Conservation (phyloP, 2,888 invertebrate species). For the Epinotia demarniana region DNA sequence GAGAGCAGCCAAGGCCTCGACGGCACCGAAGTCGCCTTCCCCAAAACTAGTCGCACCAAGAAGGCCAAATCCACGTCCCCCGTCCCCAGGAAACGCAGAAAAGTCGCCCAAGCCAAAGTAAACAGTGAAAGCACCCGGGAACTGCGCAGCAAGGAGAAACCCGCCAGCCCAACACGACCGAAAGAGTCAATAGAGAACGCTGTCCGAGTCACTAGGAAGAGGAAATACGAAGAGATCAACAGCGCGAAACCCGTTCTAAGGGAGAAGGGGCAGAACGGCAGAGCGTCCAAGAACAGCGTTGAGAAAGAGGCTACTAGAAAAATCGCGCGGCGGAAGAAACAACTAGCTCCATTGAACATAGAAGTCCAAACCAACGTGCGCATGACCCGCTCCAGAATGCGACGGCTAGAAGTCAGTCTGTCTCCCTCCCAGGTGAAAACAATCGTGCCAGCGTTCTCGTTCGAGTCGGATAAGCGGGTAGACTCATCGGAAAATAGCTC, state of each 20-base stretch:
- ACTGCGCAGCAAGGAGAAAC: slow-evolving; percentile 54
- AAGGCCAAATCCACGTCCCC: slow-evolving; percentile 65
- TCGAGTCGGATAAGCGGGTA: slow-evolving; percentile 71
- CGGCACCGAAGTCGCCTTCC: slow-evolving; percentile 71
- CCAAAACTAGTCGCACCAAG: slow-evolving; percentile 63
- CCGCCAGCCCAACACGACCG: slow-evolving; percentile 50
- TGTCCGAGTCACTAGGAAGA: slow-evolving; percentile 66
- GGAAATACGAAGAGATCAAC: slow-evolving; percentile 66
- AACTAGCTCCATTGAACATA: slow-evolving; percentile 53
- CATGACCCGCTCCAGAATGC: slow-evolving; percentile 72
- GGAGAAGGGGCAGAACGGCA: slow-evolving; percentile 77
- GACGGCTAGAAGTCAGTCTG: slow-evolving; percentile 71
- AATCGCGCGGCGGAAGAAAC: slow-evolving; percentile 64
- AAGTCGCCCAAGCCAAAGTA: slow-evolving; percentile 60
- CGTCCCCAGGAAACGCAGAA: slow-evolving; percentile 73
- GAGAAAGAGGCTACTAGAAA: slow-evolving; percentile 61
- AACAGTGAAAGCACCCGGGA: slow-evolving; percentile 56
- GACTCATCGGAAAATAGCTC: slow-evolving; percentile 65
- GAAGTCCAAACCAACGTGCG: slow-evolving; percentile 60
- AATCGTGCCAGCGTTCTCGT: slow-evolving; percentile 66
- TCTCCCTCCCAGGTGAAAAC: slow-evolving; percentile 70
- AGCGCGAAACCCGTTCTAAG: slow-evolving; percentile 72
- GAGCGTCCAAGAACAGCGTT: slow-evolving; percentile 55
- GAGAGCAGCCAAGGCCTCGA: slow-evolving; percentile 74
- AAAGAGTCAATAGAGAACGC: slow-evolving; percentile 80